Evolutionary conservation across 2,888 invertebrate species (phyloP).

Genomic region (Diachrysia chrysitis): DNA sequence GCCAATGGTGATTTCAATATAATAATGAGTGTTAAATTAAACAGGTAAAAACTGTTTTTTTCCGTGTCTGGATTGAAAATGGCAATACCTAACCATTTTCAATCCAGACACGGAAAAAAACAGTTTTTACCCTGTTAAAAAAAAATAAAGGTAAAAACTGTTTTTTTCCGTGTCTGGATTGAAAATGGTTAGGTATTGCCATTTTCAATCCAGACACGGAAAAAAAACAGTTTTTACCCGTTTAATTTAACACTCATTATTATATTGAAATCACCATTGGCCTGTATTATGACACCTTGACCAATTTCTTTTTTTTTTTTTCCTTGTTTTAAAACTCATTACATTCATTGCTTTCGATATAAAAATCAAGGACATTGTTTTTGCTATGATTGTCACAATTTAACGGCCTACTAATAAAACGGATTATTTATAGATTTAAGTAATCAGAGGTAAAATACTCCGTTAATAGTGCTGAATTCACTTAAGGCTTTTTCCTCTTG

Average conservation of each 20-base stretch:
- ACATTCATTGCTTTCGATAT: constrained; percentile 21
- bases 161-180: too few relatives aligned
- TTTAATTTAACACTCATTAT: constrained; percentile 7
- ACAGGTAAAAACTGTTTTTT: constrained; percentile 11
- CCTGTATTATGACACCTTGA: constrained; percentile 34
- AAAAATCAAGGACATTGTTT: constrained; percentile 37
- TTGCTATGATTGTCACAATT: constrained; percentile 13
- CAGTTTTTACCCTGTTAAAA: too few relatives aligned
- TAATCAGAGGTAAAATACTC: background rate
- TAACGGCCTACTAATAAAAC: constrained; percentile 7
- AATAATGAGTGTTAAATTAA: constrained; percentile 8
- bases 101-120: too few relatives aligned
- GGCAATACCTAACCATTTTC: too few relatives aligned
- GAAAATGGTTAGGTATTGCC: too few relatives aligned
- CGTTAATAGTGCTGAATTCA: background rate
- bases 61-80: constrained; percentile 11
- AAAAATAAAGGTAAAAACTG: too few relatives aligned
- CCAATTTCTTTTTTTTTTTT: constrained; percentile 50
- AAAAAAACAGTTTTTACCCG: constrained; percentile 9
- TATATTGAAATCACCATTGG: constrained; percentile 29
- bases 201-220: constrained; percentile 11
- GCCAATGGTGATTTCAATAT: constrained; percentile 28
- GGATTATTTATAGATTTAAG: background rate
- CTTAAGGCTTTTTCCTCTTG: background rate
- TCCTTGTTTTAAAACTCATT: constrained; percentile 11